Conservation (phyloP, 2,113 vertebrate species). For the Turnix velox region DNA sequence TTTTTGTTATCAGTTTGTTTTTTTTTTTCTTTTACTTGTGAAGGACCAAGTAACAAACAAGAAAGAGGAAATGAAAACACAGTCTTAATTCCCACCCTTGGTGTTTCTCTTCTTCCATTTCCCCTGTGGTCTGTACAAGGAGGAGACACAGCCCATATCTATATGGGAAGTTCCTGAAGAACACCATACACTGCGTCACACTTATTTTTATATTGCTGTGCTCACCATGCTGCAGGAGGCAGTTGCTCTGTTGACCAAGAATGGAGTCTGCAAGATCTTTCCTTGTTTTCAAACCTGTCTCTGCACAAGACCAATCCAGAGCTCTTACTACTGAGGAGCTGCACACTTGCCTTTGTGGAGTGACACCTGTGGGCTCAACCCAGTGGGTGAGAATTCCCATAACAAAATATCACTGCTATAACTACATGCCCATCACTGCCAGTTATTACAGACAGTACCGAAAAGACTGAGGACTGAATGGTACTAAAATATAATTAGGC, state of each 20-base stretch:
- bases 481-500: not conserved
- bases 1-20: not conserved
- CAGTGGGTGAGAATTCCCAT: not conserved
- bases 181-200: not conserved
- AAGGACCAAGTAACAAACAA: conserved; percentile 46
- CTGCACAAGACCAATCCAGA: not conserved
- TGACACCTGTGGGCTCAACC: not conserved
- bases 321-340: not conserved
- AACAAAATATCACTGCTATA: not conserved
- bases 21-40: conserved; percentile 18
- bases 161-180: not conserved
- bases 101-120: conserved; percentile 41
- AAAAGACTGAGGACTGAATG: not conserved
- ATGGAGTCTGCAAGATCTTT: not conserved
- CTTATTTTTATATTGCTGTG: not conserved
- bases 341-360: not conserved
- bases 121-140: not conserved
- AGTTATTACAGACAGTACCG: not conserved
- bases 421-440: not conserved
- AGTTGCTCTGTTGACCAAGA: not conserved
- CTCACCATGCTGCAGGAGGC: not conserved
- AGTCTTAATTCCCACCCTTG: conserved; percentile 45
- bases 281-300: not conserved
- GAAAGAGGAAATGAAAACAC: conserved; percentile 61
- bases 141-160: not conserved